phyloP scores from a whole-genome alignment of 2,797 vertebrate genomes.

The Otolemur crassicaudatus region DNA sequence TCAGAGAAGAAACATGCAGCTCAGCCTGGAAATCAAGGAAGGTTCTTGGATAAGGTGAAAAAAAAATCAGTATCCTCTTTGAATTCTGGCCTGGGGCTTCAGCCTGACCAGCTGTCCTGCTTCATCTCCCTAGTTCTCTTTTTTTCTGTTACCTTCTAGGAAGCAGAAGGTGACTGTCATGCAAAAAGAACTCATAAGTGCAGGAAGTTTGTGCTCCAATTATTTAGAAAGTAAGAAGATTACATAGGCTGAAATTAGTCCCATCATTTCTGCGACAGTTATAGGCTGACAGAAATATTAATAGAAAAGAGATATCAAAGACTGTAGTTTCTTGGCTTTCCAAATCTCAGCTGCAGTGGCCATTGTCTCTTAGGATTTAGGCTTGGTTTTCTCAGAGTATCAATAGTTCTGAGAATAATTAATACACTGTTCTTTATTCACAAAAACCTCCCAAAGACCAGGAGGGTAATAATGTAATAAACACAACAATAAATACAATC shows the following conservation, averaged over 20 bases:
- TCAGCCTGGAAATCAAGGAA: background rate
- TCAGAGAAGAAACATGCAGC: background rate
- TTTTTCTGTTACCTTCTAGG: background rate
- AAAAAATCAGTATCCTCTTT: background rate
- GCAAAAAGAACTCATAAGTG: background rate
- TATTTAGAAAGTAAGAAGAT: background rate
- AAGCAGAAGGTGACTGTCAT: background rate
- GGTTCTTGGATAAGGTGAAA: background rate
- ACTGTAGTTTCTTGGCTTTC: background rate
- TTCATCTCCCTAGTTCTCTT: background rate
- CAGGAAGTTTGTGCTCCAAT: background rate
- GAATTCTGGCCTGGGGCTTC: background rate
- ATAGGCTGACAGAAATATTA: background rate
- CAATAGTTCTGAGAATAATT: slow-evolving; percentile 35
- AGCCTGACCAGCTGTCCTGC: background rate
- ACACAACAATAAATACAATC: slow-evolving; percentile 21
- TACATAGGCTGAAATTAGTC: background rate
- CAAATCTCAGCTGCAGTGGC: background rate
- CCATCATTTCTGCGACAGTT: background rate
- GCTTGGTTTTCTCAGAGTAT: slow-evolving; percentile 33
- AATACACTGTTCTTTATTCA: background rate
- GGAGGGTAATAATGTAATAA: slow-evolving; percentile 17
- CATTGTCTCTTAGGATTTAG: background rate
- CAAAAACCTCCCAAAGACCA: slow-evolving; percentile 10
- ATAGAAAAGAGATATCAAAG: background rate